Evolutionary conservation across 2,797 vertebrate genomes (phyloP), one percentile per base, ranked within the genome.

Genomic region (Arnoldichthys spilopterus): DNA sequence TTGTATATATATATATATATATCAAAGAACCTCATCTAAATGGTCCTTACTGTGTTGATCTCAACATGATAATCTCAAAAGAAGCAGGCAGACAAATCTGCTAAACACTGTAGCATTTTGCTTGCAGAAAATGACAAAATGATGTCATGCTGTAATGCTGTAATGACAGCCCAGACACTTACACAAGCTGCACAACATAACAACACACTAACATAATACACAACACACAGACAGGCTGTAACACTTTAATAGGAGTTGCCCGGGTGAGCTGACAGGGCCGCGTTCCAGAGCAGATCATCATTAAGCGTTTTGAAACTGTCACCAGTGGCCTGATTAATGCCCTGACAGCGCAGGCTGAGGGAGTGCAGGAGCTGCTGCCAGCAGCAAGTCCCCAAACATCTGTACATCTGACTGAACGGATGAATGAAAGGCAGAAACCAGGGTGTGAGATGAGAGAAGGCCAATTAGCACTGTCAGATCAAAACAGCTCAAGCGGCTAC

Each of bases 241-340:
- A 6, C 69, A 24, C 28, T 54, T 70, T 53, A 49, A 54, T 22
- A n/a, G 51, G 51, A 56, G 30, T 54, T 30, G 37, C 34, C 54
- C 12, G 37, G 37, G 22, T 61, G 37, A 20, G n/a, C 56, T 73
- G 71, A 47, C 56, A 45, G 56, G 56, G 56, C 40, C 28, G 40
- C 16, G 32, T 32, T 71, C 69, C 56, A 61, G 56, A 45, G 56
- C 72, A 30, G 24, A 62, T 74, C 56, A 32, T 62, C 72, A 74
- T 56, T 62, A 74, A 74, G 37, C 24, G 24, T 30, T 62, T 61
- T 30, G 68, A 71, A 71, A 71, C 26, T 71, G 68, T 71, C 68
- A 53, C 68, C 8, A n/a, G 28, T 20, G 20, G 68, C 28, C 49
- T 71, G 72, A 74, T 74, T 62, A 74, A 74, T 74, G 56, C 24